These are phyloP conservation scores for Seriola aureovittata DNA, from an alignment of 2,113 vertebrate species.

Conservation along the genomic window DNA sequence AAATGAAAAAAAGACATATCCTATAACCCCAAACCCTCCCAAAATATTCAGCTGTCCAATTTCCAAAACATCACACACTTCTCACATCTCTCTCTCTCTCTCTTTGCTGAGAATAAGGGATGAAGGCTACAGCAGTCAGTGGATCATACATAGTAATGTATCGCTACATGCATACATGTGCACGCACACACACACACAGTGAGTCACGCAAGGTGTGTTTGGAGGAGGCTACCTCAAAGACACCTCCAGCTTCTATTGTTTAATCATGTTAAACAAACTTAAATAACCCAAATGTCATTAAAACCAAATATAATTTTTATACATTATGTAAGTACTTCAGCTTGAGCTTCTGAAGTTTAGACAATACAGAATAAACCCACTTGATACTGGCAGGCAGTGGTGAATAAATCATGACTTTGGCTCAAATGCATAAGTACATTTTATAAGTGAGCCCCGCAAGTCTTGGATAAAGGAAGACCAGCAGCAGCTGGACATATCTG, in stretches of 20 bases:
- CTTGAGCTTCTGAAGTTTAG: slow-evolving; percentile 1
- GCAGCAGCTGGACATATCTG: no score
- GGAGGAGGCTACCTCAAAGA: not conserved
- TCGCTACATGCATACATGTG: not conserved
- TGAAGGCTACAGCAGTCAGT: slow-evolving; percentile 8
- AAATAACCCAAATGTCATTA: slow-evolving; percentile 20
- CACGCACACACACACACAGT: not conserved
- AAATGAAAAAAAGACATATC: slow-evolving; percentile 3
- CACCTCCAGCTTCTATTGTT: not conserved
- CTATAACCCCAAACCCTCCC: not conserved
- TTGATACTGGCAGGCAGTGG: not conserved
- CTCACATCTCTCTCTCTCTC: slow-evolving; percentile 6
- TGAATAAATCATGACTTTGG: slow-evolving; percentile 30
- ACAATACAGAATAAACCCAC: slow-evolving; percentile 24
- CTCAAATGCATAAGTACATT: slow-evolving; percentile 1
- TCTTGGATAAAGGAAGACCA: no score
- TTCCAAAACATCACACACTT: slow-evolving; percentile 22
- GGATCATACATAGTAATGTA: slow-evolving; percentile 5
- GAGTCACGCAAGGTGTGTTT: not conserved
- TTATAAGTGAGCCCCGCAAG: not conserved
- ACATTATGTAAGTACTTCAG: slow-evolving; percentile 1
- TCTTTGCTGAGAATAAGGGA: slow-evolving; percentile 19
- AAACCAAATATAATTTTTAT: slow-evolving; percentile 6
- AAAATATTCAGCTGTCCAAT: slow-evolving; percentile 41
- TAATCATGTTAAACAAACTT: slow-evolving; percentile 7